These are phyloP conservation scores for Leptarthrus brevirostris DNA, from an alignment of 2,888 invertebrate genomes.

Conservation along the genomic window DNA sequence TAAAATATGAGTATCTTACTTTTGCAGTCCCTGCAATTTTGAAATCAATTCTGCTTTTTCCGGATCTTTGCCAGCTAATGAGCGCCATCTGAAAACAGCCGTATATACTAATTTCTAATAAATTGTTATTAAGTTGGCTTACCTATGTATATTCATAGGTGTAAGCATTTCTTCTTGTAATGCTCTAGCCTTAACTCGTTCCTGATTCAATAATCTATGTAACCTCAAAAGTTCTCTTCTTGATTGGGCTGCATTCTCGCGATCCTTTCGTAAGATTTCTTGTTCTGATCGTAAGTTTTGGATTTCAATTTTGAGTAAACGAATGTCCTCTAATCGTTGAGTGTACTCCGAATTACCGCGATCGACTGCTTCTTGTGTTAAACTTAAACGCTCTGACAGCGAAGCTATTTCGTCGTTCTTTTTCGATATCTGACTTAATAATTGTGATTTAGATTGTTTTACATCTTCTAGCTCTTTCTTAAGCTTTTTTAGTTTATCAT, in stretches of 20 bases:
- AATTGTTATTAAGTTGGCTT: background rate
- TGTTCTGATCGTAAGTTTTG: conserved; percentile 81
- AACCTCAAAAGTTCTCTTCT: conserved; percentile 77
- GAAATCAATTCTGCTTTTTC: conserved; percentile 82
- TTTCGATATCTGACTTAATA: conserved; percentile 84
- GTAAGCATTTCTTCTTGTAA: conserved; percentile 90
- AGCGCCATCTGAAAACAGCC: conserved; percentile 90
- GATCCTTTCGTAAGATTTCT: conserved; percentile 76
- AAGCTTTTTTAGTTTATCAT: conserved; percentile 75
- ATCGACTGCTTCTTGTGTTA: conserved; percentile 81
- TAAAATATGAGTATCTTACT: conserved; percentile 70
- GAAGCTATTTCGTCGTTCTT: conserved; percentile 84
- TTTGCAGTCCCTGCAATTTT: conserved; percentile 86
- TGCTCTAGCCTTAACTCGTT: conserved; percentile 85
- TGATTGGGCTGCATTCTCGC: conserved; percentile 84
- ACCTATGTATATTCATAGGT: conserved; percentile 87
- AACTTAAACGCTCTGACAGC: conserved; percentile 82
- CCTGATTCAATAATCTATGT: conserved; percentile 84
- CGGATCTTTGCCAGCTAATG: conserved; percentile 90
- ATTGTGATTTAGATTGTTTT: conserved; percentile 82
- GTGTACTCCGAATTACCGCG: conserved; percentile 79
- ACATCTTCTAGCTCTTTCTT: conserved; percentile 80
- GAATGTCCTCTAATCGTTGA: conserved; percentile 84
- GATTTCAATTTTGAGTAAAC: conserved; percentile 86
- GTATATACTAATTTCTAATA: background rate